These are phyloP conservation scores for Aurelia coerulea DNA, from an alignment of 30 jellyfish, hydroid and myxozoan species.

Conservation along the genomic window DNA sequence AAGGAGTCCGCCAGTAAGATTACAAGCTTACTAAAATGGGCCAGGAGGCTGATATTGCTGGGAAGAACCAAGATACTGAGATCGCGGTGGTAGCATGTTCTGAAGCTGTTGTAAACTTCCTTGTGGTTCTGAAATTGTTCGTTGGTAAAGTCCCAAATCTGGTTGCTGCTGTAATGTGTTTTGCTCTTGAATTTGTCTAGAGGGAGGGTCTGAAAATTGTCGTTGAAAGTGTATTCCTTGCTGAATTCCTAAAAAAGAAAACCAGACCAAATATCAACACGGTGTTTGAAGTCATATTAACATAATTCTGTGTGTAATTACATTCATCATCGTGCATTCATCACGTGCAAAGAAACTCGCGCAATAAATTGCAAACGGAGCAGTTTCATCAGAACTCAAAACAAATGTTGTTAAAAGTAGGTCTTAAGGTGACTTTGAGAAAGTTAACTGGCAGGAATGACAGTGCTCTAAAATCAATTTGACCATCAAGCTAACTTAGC, in stretches of 20 bases:
- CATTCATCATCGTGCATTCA: no score
- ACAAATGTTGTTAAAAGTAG: no score
- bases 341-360: no score
- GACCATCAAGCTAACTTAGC: no score
- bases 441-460: no score
- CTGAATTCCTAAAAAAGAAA: slow-evolving; percentile 24
- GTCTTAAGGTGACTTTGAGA: no score
- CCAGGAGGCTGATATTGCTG: slow-evolving; percentile 70
- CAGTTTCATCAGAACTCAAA: no score
- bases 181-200: slow-evolving; percentile 48
- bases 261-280: not conserved
- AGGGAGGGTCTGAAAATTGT: slow-evolving; percentile 65
- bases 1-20: no score
- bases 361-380: no score
- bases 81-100: slow-evolving; percentile 69
- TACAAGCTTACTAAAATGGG: slow-evolving; percentile 13
- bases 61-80: slow-evolving; percentile 39
- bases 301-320: not conserved
- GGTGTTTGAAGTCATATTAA: not conserved
- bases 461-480: no score
- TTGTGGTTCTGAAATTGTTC: slow-evolving; percentile 73
- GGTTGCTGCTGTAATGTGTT: slow-evolving; percentile 53
- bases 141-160: slow-evolving; percentile 61
- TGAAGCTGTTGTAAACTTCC: slow-evolving; percentile 73
- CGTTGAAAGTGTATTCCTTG: slow-evolving; percentile 54